Conservation (phyloP, 1,140 invertebrate species). For the Notospermus geniculatus region DNA sequence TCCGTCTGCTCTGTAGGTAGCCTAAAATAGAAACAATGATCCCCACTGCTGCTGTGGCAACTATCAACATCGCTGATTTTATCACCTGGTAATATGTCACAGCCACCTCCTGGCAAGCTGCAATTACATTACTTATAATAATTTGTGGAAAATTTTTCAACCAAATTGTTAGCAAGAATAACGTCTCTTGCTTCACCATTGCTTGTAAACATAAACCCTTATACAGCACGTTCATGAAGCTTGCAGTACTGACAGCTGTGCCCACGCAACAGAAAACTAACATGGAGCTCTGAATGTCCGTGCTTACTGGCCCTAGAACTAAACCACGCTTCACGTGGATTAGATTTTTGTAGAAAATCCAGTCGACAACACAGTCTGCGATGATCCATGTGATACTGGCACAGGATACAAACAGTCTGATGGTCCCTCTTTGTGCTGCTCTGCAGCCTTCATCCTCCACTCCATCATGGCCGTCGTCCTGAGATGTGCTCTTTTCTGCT, state of each 20-base stretch:
- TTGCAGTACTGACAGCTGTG: constrained; percentile 37
- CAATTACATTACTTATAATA: constrained; percentile 34
- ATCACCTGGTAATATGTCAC: constrained; percentile 44
- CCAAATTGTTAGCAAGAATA: constrained; percentile 38
- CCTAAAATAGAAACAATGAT: background rate
- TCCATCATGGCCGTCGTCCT: too few relatives aligned
- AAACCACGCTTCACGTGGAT: constrained; percentile 33
- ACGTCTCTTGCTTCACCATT: constrained; percentile 36
- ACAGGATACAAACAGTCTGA: background rate
- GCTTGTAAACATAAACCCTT: constrained; percentile 34
- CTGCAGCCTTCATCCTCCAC: too few relatives aligned
- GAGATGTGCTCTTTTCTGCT: too few relatives aligned
- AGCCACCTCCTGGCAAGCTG: constrained; percentile 40
- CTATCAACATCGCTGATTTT: constrained; percentile 37
- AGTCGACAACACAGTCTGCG: constrained; percentile 41
- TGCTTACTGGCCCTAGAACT: constrained; percentile 37
- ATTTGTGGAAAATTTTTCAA: constrained; percentile 45
- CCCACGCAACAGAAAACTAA: constrained; percentile 44
- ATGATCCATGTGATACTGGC: constrained; percentile 1
- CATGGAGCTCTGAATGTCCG: constrained; percentile 24
- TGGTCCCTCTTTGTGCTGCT: too few relatives aligned
- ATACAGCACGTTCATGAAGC: constrained; percentile 34
- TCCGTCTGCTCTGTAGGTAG: background rate
- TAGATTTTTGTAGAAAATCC: constrained; percentile 42
- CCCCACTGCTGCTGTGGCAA: background rate